Conservation (phyloP, 2,888 invertebrate species). For the Tanypteryx hageni region DNA sequence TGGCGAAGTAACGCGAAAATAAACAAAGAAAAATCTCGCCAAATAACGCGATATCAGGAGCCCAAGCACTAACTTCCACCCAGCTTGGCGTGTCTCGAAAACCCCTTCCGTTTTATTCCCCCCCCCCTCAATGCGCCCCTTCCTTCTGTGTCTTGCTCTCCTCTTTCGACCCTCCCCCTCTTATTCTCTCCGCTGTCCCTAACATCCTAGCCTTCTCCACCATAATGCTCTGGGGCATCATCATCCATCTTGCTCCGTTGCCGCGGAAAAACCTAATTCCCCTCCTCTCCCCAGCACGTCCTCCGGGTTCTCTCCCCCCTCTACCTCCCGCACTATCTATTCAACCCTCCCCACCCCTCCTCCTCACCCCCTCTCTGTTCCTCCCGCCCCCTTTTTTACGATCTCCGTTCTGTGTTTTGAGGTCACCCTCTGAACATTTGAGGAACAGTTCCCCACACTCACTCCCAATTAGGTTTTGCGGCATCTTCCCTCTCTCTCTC, state of each 20-base stretch:
- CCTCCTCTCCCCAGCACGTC: background rate
- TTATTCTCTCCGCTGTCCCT: background rate
- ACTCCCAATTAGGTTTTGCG: slow-evolving; percentile 3
- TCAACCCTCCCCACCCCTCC: no score
- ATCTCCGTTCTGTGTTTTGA: no score
- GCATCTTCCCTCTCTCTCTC: background rate
- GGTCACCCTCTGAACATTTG: background rate
- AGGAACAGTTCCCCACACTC: background rate
- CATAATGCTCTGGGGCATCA: slow-evolving; percentile 16
- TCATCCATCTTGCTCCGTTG: slow-evolving; percentile 13
- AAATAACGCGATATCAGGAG: no score
- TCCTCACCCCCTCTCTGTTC: no score
- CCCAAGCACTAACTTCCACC: no score
- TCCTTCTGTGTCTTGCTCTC: background rate
- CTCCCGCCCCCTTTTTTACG: no score
- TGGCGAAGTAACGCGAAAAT: no score
- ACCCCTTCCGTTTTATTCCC: background rate
- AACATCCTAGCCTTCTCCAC: background rate
- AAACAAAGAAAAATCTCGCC: no score
- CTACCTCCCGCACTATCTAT: no score
- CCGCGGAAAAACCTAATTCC: slow-evolving; percentile 27
- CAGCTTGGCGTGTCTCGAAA: no score
- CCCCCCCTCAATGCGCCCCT: no score
- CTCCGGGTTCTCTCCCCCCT: background rate
- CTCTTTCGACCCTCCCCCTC: background rate